Conservation (phyloP, 1,140 invertebrate genomes). For the Lethocerus indicus region DNA sequence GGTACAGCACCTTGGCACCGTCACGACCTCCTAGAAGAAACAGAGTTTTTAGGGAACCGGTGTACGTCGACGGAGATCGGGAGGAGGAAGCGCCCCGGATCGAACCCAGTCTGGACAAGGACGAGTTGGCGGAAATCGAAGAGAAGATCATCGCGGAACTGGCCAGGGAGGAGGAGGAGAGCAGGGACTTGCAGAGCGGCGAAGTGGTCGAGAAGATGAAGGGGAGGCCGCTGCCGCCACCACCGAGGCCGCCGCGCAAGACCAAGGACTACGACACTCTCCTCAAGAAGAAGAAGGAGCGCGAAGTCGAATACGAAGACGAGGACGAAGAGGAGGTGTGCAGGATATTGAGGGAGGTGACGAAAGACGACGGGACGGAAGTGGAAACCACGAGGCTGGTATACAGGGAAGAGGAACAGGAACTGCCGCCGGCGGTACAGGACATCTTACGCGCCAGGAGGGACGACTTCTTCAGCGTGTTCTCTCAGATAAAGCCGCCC, state of each 20-base stretch:
- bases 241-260: constrained; percentile 52
- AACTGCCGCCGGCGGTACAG: no score
- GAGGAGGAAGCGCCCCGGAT: background rate
- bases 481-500: no score
- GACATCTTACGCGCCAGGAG: no score
- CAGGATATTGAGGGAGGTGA: no score
- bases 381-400: no score
- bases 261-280: constrained; percentile 19
- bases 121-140: constrained; percentile 3
- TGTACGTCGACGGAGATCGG: constrained; percentile 17
- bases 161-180: constrained; percentile 26
- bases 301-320: no score
- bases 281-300: no score
- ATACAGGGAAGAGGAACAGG: no score
- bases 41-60: constrained; percentile 25
- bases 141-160: constrained; percentile 19
- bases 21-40: constrained; percentile 34
- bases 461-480: no score
- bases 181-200: constrained; percentile 46
- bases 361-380: no score
- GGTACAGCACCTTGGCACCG: constrained; percentile 45
- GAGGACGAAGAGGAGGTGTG: no score
- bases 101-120: constrained; percentile 14
- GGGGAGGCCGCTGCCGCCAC: constrained; percentile 59
- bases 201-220: constrained; percentile 61